Base-by-base conservation (phyloP, 2,888 invertebrate genomes). In the Aspidiotus destructor region DNA sequence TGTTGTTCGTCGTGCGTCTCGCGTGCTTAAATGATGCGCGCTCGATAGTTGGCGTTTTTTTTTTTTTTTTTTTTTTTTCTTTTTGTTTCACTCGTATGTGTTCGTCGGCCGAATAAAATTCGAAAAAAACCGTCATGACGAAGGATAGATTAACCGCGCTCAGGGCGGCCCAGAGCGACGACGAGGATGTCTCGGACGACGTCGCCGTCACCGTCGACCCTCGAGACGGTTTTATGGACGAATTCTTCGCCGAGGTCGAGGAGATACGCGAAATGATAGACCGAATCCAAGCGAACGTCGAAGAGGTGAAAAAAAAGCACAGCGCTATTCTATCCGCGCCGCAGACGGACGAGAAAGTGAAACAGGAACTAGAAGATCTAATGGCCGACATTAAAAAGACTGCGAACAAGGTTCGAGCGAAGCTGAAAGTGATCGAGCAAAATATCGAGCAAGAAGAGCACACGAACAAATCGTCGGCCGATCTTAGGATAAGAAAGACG, bases 331-430 rank as follows among this genome's bases (percentile, higher is more conserved):
- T 99, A 77, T 96, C 97, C 77, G 96, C 96, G 75, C 97, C 97
- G 75, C 94, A 95, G 79, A 94, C 95, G 79, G 97, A 98, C 84
- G 97, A 97, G 84, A 97, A 97, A 85, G 95, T 96, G 81, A 99
- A 99, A 84, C 97, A 98, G 82, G 98, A 99, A 82, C 83, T 99
- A 80, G 99, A 99, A 84, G 98, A 99, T 84, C 86, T 98, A 77
- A 99, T 99, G 99, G 95, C 96, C 78, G 97, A 98, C 79, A 98
- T 99, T 78, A 99, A 99, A 87, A 96, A 97, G 87, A 96, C 95
- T 81, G 98, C 99, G 81, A 99, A 99, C 85, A 97, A 96, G 89
- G 99, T 99, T 77, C 88, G 97, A 82, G 92, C 92, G 81, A 97
- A 96, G 83, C 91, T 97, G 86, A 97, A 97, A 87, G 92, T 90